Conservation (phyloP, 2,113 vertebrate genomes). For the Urocitellus parryii region DNA sequence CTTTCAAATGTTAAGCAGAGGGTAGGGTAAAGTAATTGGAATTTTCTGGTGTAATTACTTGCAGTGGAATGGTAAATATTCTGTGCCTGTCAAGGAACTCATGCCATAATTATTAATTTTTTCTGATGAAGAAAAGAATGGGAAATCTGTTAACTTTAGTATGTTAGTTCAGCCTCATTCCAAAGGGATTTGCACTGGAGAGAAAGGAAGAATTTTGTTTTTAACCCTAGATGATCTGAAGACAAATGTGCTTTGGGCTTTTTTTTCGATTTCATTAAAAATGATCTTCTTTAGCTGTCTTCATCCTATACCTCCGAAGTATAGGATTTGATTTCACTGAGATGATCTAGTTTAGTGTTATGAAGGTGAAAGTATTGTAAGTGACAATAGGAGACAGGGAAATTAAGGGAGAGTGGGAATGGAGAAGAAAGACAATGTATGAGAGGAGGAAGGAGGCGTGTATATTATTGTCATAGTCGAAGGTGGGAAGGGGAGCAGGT, state of each 20-base stretch:
- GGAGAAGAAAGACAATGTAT: neutral
- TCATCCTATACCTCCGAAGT: neutral
- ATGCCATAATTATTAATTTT: conserved; percentile 1
- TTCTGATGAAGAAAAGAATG: neutral
- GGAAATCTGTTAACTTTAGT: conserved; percentile 36
- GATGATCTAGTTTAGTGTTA: conserved; percentile 3
- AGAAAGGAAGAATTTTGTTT: conserved; percentile 16
- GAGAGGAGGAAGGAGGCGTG: neutral
- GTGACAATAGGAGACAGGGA: neutral
- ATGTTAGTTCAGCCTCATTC: neutral
- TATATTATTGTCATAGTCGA: neutral
- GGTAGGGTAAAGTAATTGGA: conserved; percentile 37
- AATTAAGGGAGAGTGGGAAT: neutral
- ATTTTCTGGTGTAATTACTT: conserved; percentile 20
- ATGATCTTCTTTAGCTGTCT: conserved; percentile 32
- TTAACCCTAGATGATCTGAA: conserved; percentile 34
- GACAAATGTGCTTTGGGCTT: neutral
- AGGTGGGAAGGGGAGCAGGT: neutral
- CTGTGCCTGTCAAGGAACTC: neutral
- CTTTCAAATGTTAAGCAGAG: conserved; percentile 36
- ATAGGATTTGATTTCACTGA: neutral
- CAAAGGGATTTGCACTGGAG: neutral
- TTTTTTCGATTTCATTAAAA: conserved; percentile 17
- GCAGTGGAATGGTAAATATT: conserved; percentile 11
- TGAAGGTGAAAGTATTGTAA: neutral